Evolutionary conservation across 2,888 invertebrate genomes (phyloP).

Genomic region (Troglohyphantes excavatus): DNA sequence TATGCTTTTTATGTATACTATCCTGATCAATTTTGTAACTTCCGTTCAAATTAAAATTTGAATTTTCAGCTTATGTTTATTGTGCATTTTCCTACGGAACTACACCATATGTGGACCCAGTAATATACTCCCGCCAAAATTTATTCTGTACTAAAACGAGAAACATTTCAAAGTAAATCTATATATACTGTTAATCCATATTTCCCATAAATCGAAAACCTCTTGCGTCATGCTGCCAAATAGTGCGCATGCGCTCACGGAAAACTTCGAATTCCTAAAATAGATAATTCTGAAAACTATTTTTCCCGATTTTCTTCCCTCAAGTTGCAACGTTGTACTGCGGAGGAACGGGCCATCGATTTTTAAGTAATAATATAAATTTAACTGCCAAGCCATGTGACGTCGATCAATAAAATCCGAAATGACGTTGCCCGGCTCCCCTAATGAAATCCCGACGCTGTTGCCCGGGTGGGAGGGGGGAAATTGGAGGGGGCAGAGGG

Average conservation of each 20-base stretch:
- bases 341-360: conserved; percentile 53
- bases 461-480: neutral
- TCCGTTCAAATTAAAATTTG: no score
- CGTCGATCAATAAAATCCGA: conserved; percentile 76
- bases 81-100: no score
- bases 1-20: no score
- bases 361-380: conserved; percentile 77
- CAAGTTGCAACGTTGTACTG: conserved; percentile 34
- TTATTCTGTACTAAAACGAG: neutral
- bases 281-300: conserved; percentile 58
- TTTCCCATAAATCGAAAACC: conserved; percentile 45
- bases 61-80: no score
- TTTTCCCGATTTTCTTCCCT: conserved; percentile 41
- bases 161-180: neutral
- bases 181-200: conserved; percentile 17
- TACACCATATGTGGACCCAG: no score
- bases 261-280: conserved; percentile 52
- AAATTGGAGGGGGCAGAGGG: no score
- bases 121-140: no score
- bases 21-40: no score
- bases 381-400: conserved; percentile 77
- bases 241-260: conserved; percentile 13
- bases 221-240: conserved; percentile 16
- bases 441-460: conserved; percentile 62
- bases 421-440: conserved; percentile 61